Evolutionary conservation across 2,113 vertebrate species (phyloP), one percentile per base, ranked within the genome.

Genomic region (Meleagris gallopavo): DNA sequence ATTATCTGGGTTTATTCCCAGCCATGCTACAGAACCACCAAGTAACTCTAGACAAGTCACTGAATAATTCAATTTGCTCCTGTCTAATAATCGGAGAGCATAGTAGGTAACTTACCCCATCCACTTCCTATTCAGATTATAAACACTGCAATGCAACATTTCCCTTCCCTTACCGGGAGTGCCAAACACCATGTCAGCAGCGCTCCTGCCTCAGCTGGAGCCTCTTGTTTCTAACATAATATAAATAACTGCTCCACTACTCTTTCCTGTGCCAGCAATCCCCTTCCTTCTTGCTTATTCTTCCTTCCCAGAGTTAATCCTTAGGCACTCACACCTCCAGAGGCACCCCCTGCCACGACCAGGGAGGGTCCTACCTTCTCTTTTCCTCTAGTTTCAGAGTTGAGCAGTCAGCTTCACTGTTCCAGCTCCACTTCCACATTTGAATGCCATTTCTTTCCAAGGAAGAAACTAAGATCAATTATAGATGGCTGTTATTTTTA

Each of bases 1-100:
- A 94, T 83, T 85, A 91, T 75, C 80, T 65, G 73, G 76, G 88
- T 88, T 94, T 95, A 91, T 70, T 95, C 89, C 85, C 79, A 88
- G 95, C 79, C 67, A 66, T 82, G 83, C 61, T 75, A 81, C 65
- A 94, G 83, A 94, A 90, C 93, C 69, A 48, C 66, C 58, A 30
- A 38, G 70, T 72, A 86, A 75, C 61, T 83, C 15, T 4, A 69
- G 70, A 94, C 27, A 11, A 93, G 43, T 81, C 91, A 91, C 90
- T 95, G 88, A 77, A 88, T 43, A 43, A 90, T 94, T 91, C 76
- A 78, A 83, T 91, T 91, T 94, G 70, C 90, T 93, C 76, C 86
- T 92, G 65, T 36, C 83, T 74, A 34, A 82, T 95, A 67, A 86
- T 71, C 75, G 85, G 86, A 67, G n/a, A 41, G 50, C 55, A 29